Base-by-base conservation (phyloP, 2,888 invertebrate species). In the Callyntrura sp. region DNA sequence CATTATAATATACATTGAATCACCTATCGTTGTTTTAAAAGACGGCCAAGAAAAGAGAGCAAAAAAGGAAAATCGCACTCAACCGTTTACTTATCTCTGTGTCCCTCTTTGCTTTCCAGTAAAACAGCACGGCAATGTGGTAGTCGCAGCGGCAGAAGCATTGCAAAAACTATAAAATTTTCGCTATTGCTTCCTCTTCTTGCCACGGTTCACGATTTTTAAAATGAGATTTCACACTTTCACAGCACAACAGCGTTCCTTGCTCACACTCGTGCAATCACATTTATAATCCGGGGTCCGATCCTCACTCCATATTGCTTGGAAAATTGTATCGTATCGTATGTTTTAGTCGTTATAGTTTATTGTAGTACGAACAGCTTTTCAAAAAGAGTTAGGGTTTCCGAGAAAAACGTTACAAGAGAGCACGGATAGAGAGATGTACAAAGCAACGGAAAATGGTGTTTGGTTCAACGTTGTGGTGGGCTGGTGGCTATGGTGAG, bases 191-290 rank as follows among this genome's bases (percentile, higher is more conserved):
- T 6, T 73, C 12, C 20, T 1, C 20, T 78, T 25, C 55, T 81
- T 78, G 78, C 43, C 87, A 87, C 87, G 87, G 79, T 87, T 25
- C 11, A 23, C 79, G 87, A 81, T 81, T 87, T 87, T 65, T 35
- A 87, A 87, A 87, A 87, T 87, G 87, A 87, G 87, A 87, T 87
- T 87, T 87, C 81, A 87, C 87, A 87, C 87, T 65, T 87, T 62
- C 35, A 25, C 43, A 60, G 78, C 60, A 82, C 23, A 57, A 62
- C 1, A 9, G 20, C 43, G 17, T 73, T 25, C 35, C 45, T 68
- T 14, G 11, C 35, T 60, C 51, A 28, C 25, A 23, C 28, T n/a
- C n/a, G n/a, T n/a, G n/a, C n/a, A n/a, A n/a, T 55, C 78, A 28
- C 78, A 78, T 73, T 73, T 45, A 45, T 73, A 73, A 45, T 73